Evolutionary conservation across 2,113 vertebrate genomes (phyloP).

Genomic region (Desmodus rotundus): DNA sequence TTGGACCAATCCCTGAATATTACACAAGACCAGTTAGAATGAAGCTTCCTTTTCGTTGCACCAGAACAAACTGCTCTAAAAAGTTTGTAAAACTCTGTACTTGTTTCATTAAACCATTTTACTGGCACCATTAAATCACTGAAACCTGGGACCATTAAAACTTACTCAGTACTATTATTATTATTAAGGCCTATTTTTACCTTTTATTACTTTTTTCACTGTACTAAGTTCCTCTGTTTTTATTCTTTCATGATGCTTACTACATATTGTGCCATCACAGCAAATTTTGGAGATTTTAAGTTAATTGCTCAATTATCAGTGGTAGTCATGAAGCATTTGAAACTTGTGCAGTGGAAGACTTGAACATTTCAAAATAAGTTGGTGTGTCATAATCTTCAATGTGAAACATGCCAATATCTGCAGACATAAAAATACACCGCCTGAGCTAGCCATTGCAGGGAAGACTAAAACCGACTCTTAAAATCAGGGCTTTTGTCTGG

Average conservation of each 20-base stretch:
- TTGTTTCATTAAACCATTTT: slow-evolving; percentile 82
- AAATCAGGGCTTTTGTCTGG: slow-evolving; percentile 66
- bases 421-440: slow-evolving; percentile 76
- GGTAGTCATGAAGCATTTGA: slow-evolving; percentile 86
- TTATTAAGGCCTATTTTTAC: slow-evolving; percentile 82
- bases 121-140: slow-evolving; percentile 80
- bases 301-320: slow-evolving; percentile 89
- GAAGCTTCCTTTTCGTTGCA: slow-evolving; percentile 75
- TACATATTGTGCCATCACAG: slow-evolving; percentile 85
- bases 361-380: slow-evolving; percentile 87
- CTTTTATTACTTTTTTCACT: slow-evolving; percentile 81
- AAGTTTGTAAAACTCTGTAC: slow-evolving; percentile 78
- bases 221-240: slow-evolving; percentile 81
- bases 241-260: slow-evolving; percentile 84
- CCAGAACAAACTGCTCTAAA: slow-evolving; percentile 80
- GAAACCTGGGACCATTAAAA: slow-evolving; percentile 82
- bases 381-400: slow-evolving; percentile 87
- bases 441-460: slow-evolving; percentile 79
- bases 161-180: slow-evolving; percentile 82
- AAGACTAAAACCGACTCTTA: slow-evolving; percentile 72
- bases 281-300: slow-evolving; percentile 85
- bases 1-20: slow-evolving; percentile 56
- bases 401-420: slow-evolving; percentile 83
- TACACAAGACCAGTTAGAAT: slow-evolving; percentile 76
- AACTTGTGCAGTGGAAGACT: slow-evolving; percentile 83